phyloP scores from a whole-genome alignment of 1,140 invertebrate genomes.

The Zaprionus kolodkinae region DNA sequence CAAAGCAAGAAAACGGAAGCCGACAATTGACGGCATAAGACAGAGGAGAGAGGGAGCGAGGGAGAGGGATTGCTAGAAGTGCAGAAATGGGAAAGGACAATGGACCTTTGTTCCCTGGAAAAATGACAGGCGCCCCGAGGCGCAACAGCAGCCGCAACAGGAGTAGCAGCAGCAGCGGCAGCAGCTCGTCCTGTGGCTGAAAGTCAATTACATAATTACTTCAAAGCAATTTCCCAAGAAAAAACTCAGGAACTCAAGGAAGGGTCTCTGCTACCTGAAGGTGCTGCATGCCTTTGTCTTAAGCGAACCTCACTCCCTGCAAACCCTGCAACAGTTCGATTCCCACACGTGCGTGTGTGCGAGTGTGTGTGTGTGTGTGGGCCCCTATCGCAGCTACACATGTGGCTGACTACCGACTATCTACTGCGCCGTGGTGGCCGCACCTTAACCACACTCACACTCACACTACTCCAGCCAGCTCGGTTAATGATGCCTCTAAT shows the following conservation, averaged over 20 bases:
- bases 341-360: not conserved
- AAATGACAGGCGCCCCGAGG: slow-evolving; percentile 59
- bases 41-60: slow-evolving; percentile 26
- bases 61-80: not conserved
- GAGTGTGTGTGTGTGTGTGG: slow-evolving; percentile 38
- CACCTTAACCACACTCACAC: slow-evolving; percentile 57
- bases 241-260: slow-evolving; percentile 25
- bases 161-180: not conserved
- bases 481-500: slow-evolving; percentile 72
- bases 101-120: slow-evolving; percentile 39
- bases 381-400: slow-evolving; percentile 18
- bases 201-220: slow-evolving; percentile 78
- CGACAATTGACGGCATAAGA: slow-evolving; percentile 62
- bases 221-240: slow-evolving; percentile 69
- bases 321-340: too few relatives aligned
- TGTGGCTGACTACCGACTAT: slow-evolving; percentile 17
- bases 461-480: slow-evolving; percentile 21
- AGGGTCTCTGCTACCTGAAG: slow-evolving; percentile 54
- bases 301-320: too few relatives aligned
- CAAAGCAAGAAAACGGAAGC: slow-evolving; percentile 69
- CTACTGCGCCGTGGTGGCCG: slow-evolving; percentile 25
- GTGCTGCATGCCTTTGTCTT: slow-evolving; percentile 29
- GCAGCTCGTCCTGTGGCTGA: slow-evolving; percentile 37
- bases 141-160: slow-evolving; percentile 7
- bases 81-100: slow-evolving; percentile 48